Evolutionary conservation across 2,797 vertebrate genomes (phyloP), one percentile per base, ranked within the genome.

Genomic region (Acanthopagrus latus): DNA sequence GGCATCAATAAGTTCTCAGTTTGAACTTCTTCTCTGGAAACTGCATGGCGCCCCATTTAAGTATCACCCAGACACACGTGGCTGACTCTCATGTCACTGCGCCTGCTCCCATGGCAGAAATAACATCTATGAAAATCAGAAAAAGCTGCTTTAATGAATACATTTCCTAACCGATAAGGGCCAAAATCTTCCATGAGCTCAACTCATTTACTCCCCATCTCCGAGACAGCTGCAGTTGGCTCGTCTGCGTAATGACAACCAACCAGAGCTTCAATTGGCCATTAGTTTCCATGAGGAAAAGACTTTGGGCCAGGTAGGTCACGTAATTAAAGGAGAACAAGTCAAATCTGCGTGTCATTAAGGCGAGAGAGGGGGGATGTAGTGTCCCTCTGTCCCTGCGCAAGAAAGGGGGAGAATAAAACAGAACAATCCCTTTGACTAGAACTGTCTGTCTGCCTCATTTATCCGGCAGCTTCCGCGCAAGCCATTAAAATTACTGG

Each of bases 251-350:
- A 80, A 91, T 84, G 86, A 89, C 90, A 87, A 77, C 74, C 83
- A 69, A 78, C 73, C 70, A 27, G 58, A 80, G 76, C 88, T 90
- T 76, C 88, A 91, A 88, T 81, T 91, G 93, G 85, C 89, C 92
- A 95, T 95, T 94, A 94, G 86, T 80, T 82, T 88, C 86, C 73
- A 80, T 80, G 62, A 83, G 79, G 29, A 68, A 87, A 86, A 86
- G 89, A 82, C 90, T 87, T 85, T 70, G 64, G 81, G 83, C 81
- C 76, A 90, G 87, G 82, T 84, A 78, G 89, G 87, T 90, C 88
- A 81, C 60, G 79, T 86, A 91, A 93, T 94, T 94, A 93, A 89
- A 87, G 90, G 59, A 74, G 86, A 82, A 81, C 88, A 89, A 91
- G 89, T 89, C 85, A 87, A 85, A 89, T 85, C 68, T 71, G 43